Evolutionary conservation across 1,140 invertebrate genomes (phyloP).

Genomic region (Tenebrio molitor): DNA sequence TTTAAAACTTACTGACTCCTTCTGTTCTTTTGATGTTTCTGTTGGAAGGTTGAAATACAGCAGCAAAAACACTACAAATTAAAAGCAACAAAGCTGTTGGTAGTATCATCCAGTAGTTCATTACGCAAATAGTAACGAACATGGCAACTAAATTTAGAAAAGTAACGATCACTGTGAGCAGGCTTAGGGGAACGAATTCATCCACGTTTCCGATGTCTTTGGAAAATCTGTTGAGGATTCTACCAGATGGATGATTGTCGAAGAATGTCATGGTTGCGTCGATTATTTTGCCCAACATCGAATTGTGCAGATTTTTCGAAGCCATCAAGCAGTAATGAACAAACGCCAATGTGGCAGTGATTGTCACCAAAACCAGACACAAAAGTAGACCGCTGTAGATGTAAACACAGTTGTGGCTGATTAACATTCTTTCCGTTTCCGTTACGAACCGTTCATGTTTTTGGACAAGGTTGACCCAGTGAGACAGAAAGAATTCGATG

Average conservation of each 20-base stretch:
- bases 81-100: neutral
- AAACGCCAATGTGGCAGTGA: conserved; percentile 48
- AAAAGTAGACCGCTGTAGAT: neutral
- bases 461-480: neutral
- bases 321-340: conserved; percentile 73
- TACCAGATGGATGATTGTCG: conserved; percentile 81
- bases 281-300: conserved; percentile 75
- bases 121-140: neutral
- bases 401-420: neutral
- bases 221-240: conserved; percentile 58
- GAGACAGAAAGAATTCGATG: neutral
- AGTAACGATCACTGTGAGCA: neutral
- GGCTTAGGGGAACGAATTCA: neutral
- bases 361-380: neutral
- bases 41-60: conserved; percentile 2
- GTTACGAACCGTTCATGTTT: no score
- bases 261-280: conserved; percentile 82
- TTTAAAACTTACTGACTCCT: conserved; percentile 3
- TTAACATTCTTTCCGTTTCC: neutral
- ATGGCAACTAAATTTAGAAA: neutral
- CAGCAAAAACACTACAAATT: neutral
- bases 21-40: conserved; percentile 7
- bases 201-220: conserved; percentile 38
- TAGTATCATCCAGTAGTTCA: conserved; percentile 11
- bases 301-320: conserved; percentile 76